phyloP scores from a whole-genome alignment of 92 coral and sea anemone species.

The Bergia sp. region DNA sequence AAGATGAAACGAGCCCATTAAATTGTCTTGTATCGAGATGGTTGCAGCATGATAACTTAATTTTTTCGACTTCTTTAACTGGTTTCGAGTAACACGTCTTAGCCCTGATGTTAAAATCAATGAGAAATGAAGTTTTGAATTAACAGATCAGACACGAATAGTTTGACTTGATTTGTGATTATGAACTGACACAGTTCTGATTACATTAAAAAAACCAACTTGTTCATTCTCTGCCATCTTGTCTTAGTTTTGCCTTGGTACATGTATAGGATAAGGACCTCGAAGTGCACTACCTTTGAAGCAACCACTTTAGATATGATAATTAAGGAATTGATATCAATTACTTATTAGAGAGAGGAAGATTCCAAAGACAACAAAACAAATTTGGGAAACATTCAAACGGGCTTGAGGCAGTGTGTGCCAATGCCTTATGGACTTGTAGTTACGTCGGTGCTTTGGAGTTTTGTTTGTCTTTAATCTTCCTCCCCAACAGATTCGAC shows the following conservation, averaged over 20 bases:
- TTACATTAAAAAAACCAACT: background rate
- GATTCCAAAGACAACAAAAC: background rate
- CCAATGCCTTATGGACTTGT: too few species aligned
- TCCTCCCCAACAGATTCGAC: background rate
- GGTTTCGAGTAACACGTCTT: too few species aligned
- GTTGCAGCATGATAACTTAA: background rate
- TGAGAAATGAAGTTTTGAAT: background rate
- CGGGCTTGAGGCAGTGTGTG: background rate
- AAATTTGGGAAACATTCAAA: background rate
- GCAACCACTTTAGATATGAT: background rate
- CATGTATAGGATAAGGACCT: background rate
- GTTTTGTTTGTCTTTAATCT: background rate
- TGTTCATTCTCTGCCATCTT: background rate
- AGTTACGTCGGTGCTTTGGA: background rate
- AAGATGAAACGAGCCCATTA: background rate
- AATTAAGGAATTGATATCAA: background rate
- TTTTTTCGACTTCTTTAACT: background rate
- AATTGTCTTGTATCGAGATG: background rate
- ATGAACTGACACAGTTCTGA: background rate
- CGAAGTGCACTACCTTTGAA: background rate
- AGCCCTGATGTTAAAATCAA: too few species aligned
- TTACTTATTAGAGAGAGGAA: constrained; percentile 2
- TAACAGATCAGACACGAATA: background rate
- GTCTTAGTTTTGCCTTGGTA: background rate
- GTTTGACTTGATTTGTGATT: background rate